Percentiles rank a stretch among this genome's conserved stretches.
phyloP scores from a whole-genome alignment of 2,113 vertebrate genomes.

The Mastomys coucha region DNA sequence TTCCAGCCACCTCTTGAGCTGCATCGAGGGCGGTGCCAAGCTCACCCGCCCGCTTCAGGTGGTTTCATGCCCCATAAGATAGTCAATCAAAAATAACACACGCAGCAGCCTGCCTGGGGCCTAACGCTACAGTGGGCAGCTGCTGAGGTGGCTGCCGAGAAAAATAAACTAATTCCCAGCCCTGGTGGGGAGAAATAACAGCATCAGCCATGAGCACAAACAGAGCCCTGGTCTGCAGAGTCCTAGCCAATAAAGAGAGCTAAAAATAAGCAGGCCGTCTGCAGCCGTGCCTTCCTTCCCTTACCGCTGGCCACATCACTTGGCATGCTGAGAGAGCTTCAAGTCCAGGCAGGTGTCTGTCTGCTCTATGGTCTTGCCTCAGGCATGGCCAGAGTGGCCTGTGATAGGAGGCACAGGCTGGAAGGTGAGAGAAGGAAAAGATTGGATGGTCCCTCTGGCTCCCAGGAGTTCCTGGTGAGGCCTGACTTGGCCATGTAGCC shows the following conservation, averaged over 20 bases:
- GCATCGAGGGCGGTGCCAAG: not conserved
- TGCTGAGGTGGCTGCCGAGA: conserved; percentile 64
- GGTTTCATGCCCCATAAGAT: conserved; percentile 67
- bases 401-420: fast-evolving
- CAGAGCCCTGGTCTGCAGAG: conserved; percentile 32
- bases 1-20: not conserved
- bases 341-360: not conserved
- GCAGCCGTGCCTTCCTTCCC: not conserved
- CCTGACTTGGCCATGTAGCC: not conserved
- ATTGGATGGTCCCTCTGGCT: not conserved
- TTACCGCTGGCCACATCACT: not conserved
- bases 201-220: conserved; percentile 48
- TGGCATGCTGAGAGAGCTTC: not conserved
- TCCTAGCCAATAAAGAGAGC: conserved; percentile 46
- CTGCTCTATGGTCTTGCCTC: not conserved
- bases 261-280: conserved; percentile 67
- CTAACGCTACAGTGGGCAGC: not conserved
- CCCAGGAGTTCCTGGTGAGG: not conserved
- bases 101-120: conserved; percentile 31
- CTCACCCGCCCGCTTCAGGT: not conserved
- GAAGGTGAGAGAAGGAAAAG: not conserved
- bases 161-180: conserved; percentile 69
- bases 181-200: conserved; percentile 50
- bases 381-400: not conserved
- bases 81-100: conserved; percentile 65